Conservation (phyloP, 2,888 invertebrate genomes). For the Tricholauxania praeusta region DNA sequence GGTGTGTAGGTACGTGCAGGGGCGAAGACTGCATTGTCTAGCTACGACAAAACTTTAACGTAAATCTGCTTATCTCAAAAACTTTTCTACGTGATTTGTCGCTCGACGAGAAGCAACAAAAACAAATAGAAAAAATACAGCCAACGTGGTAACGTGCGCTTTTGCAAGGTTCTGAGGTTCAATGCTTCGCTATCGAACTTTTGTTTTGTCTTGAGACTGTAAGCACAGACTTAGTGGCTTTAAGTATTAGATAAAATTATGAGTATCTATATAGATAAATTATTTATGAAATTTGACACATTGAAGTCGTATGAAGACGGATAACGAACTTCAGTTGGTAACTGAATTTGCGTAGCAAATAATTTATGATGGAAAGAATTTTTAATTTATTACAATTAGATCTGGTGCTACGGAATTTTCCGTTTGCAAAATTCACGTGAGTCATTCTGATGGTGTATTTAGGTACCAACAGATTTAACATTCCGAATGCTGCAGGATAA, state of each 20-base stretch:
- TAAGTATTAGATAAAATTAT: slow-evolving; percentile 28
- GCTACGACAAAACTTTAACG: slow-evolving; percentile 48
- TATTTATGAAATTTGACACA: slow-evolving; percentile 13
- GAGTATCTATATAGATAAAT: slow-evolving; percentile 24
- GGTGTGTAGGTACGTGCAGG: no score
- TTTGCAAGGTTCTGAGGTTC: slow-evolving; percentile 41
- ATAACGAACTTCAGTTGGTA: slow-evolving; percentile 27
- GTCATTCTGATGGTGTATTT: no score
- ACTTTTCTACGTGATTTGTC: slow-evolving; percentile 62
- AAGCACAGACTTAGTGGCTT: slow-evolving; percentile 5
- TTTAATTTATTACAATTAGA: no score
- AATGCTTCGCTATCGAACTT: slow-evolving; percentile 55
- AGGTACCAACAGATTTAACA: no score
- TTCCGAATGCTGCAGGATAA: no score
- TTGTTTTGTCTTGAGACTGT: slow-evolving; percentile 13
- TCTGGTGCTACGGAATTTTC: no score
- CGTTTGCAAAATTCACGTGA: no score
- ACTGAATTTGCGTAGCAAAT: no score
- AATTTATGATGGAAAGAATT: slow-evolving; percentile 22
- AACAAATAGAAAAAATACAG: slow-evolving; percentile 5
- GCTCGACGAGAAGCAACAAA: slow-evolving; percentile 45
- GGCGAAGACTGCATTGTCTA: slow-evolving; percentile 9
- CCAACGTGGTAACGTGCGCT: background rate
- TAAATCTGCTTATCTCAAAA: slow-evolving; percentile 62
- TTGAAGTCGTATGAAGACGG: slow-evolving; percentile 19